Evolutionary conservation across 92 coral and sea anemone species (phyloP).

Genomic region (Epizoanthus rinbou): DNA sequence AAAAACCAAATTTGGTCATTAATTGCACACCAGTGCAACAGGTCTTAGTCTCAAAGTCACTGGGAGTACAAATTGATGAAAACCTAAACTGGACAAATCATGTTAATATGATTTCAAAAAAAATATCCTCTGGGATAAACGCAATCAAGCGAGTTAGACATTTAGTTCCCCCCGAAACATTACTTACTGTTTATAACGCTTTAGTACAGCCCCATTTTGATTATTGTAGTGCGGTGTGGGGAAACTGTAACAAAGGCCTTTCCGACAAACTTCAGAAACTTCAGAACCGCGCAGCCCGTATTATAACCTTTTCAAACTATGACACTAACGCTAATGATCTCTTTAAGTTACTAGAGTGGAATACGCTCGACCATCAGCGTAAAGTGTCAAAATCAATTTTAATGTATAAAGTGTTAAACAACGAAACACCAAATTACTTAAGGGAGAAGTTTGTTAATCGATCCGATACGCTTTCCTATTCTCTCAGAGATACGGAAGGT

Average conservation of each 20-base stretch:
- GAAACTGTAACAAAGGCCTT: slow-evolving; percentile 50
- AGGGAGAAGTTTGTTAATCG: slow-evolving; percentile 7
- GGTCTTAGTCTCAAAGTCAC: slow-evolving; percentile 45
- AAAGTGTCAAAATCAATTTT: slow-evolving; percentile 30
- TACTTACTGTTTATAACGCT: slow-evolving; percentile 26
- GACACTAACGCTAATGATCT: slow-evolving; percentile 42
- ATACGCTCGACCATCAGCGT: slow-evolving; percentile 37
- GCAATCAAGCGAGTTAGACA: slow-evolving; percentile 43
- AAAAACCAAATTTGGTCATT: slow-evolving; percentile 38
- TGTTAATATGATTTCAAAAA: slow-evolving; percentile 27
- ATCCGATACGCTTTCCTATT: background rate
- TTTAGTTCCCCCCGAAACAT: slow-evolving; percentile 37
- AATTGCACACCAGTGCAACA: slow-evolving; percentile 41
- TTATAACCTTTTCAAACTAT: slow-evolving; percentile 41
- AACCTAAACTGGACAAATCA: slow-evolving; percentile 50
- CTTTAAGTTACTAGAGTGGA: slow-evolving; percentile 38
- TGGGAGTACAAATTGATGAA: slow-evolving; percentile 52
- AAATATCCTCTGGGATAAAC: slow-evolving; percentile 45
- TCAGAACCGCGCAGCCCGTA: slow-evolving; percentile 55
- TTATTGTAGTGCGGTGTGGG: slow-evolving; percentile 56
- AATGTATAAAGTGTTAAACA: slow-evolving; percentile 40
- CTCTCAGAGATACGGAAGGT: slow-evolving; percentile 23
- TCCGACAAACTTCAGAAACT: slow-evolving; percentile 54
- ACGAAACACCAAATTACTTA: slow-evolving; percentile 46
- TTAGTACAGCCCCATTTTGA: slow-evolving; percentile 45